Percentiles rank a stretch among this genome's conserved stretches.
phyloP scores from a whole-genome alignment of 2,797 vertebrate species.

The Danionella dracula region DNA sequence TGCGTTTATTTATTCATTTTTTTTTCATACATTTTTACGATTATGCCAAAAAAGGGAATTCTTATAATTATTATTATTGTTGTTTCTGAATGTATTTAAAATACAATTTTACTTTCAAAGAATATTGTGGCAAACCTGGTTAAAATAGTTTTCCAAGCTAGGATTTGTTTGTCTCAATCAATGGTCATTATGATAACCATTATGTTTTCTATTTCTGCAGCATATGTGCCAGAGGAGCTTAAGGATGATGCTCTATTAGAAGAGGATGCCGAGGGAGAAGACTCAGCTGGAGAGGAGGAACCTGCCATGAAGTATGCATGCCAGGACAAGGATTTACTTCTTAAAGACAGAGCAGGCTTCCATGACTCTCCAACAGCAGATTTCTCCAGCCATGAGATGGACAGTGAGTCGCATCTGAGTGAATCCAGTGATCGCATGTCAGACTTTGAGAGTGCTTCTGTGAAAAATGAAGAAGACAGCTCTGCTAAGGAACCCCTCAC shows the following conservation, averaged over 20 bases:
- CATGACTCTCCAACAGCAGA: conserved; percentile 89
- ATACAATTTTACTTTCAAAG: conserved; percentile 99
- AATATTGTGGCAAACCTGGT: conserved; percentile 99
- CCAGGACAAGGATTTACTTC: conserved; percentile 83
- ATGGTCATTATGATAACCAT: conserved; percentile 38
- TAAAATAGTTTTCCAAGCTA: conserved; percentile 89
- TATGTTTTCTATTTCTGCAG: conserved; percentile 60
- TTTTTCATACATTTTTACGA: too few species aligned
- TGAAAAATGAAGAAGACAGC: conserved; percentile 93
- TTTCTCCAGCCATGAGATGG: conserved; percentile 95
- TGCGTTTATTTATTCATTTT: too few species aligned
- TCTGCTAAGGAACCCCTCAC: conserved; percentile 77
- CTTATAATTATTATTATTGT: too few species aligned
- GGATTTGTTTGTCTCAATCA: conserved; percentile 48
- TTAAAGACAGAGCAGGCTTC: conserved; percentile 80
- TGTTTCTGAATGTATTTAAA: conserved; percentile 99
- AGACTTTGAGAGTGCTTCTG: conserved; percentile 90
- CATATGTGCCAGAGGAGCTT: conserved; percentile 92
- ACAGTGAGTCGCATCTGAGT: conserved; percentile 96
- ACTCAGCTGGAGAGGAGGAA: conserved; percentile 81
- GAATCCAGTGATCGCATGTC: conserved; percentile 96
- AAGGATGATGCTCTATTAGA: conserved; percentile 91
- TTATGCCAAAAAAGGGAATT: too few species aligned
- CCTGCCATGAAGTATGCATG: conserved; percentile 84
- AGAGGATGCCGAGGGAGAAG: conserved; percentile 85